A percentile compares a stretch with the other conserved stretches of the same genome.
phyloP scores from a whole-genome alignment of 2,113 vertebrate species.

The Plectropomus leopardus region DNA sequence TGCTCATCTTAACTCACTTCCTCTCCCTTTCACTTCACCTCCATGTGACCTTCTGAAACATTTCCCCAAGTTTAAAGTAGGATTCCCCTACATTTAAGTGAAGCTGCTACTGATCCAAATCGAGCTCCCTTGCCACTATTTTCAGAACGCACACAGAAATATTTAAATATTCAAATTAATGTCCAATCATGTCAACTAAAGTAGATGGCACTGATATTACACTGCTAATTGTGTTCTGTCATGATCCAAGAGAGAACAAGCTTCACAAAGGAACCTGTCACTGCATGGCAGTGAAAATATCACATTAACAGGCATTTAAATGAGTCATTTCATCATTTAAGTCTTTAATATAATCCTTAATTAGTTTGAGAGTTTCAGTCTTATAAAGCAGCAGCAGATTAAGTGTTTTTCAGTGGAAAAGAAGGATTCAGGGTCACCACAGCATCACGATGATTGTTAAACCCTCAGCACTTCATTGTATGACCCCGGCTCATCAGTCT shows the following conservation, averaged over 20 bases:
- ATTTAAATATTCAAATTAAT: neutral
- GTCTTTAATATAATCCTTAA: conserved; percentile 19
- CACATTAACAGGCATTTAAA: conserved; percentile 17
- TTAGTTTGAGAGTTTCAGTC: conserved; percentile 1
- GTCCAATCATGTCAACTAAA: neutral
- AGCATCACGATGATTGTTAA: neutral
- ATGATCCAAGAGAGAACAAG: neutral
- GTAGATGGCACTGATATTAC: neutral
- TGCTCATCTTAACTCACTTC: neutral
- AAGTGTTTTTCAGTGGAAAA: neutral
- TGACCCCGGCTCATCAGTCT: neutral
- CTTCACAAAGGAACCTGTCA: neutral
- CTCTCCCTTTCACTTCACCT: neutral
- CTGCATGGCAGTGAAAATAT: neutral
- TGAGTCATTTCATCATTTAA: conserved; percentile 18
- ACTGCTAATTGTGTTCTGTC: conserved; percentile 1
- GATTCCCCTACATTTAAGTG: neutral
- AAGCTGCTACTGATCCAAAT: neutral
- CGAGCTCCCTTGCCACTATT: too few species aligned
- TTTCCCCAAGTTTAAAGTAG: too few species aligned
- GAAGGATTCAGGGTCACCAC: neutral
- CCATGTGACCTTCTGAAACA: too few species aligned
- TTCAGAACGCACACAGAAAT: neutral
- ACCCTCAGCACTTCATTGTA: neutral
- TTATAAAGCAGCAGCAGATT: neutral